Evolutionary conservation across 2,888 invertebrate species (phyloP), one percentile per base, ranked within the genome.

Genomic region (Xylophagus ater): DNA sequence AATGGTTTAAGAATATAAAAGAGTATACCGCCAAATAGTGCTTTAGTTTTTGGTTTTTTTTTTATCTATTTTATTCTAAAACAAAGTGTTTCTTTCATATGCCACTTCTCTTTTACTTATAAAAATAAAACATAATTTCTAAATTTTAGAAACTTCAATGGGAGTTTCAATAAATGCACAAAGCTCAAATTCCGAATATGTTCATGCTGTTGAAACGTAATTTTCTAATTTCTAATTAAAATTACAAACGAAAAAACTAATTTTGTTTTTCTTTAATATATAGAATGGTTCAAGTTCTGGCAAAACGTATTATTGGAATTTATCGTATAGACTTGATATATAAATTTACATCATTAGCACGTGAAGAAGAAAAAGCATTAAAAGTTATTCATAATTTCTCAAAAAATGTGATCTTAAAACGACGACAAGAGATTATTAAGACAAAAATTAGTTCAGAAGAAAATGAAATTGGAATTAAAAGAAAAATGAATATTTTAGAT

Each of bases 91-190:
- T n/a, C n/a, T n/a, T n/a, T n/a, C n/a, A n/a, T n/a, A n/a, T n/a
- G n/a, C n/a, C n/a, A n/a, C n/a, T n/a, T n/a, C n/a, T n/a, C n/a
- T 19, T 28, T n/a, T n/a, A n/a, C n/a, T n/a, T n/a, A n/a, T n/a
- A n/a, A n/a, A n/a, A n/a, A n/a, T n/a, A n/a, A n/a, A n/a, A n/a
- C n/a, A n/a, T n/a, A n/a, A n/a, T n/a, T n/a, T n/a, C n/a, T n/a
- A n/a, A 28, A 28, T 28, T 9, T 10, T 10, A 28, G 88, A 89
- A 66, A 79, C 85, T 5, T 81, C 89, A 9, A 90, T 90, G 88
- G 89, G 88, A 1, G 73, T 76, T 8, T 71, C 73, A 19, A 66
- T 85, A 1, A 69, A 81, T 54, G 83, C 86, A 0, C 86, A 88
- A 58, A 65, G 66, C 53, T 67, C 67, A 5, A 71, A 81, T 46